Base-by-base conservation (phyloP, 2,797 vertebrate genomes). In the Melanotaenia maccullochi region DNA sequence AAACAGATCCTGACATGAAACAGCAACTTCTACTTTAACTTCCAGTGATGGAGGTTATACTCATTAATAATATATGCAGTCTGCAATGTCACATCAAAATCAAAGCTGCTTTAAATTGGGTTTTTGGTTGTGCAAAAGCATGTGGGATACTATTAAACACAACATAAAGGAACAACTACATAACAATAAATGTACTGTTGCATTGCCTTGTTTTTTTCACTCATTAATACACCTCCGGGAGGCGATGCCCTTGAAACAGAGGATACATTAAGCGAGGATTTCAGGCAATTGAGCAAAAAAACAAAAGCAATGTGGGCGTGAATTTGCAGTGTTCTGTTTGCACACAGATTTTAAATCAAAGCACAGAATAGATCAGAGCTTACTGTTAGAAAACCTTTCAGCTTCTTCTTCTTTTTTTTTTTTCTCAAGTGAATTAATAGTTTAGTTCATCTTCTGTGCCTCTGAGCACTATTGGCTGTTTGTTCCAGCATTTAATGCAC, bases 401-500 rank as follows among this genome's bases (percentile, higher is more conserved):
- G 66, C 54, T 74, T 3, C 35, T 47, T 3, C 63, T 58, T 75
- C 68, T 59, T 18, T 58, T 47, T 47, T 8, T 73, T 8, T 73
- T 73, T 68, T 71, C 30, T 68, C 20, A 8, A 65, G 33, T 4
- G 16, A 73, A 82, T 70, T 70, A 66, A 81, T 64, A 65, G 54
- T 79, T 71, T 33, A 67, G 42, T 56, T 55, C 36, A 12, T 60
- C 57, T 30, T 49, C 72, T 63, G 20, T 73, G 68, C 62, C 63
- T 79, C 49, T 30, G 40, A 59, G 64, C 49, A 69, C 70, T 25
- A 9, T 60, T 35, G 4, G 36, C 61, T 80, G 49, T 81, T 80
- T 76, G 47, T 42, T 73, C 61, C 55, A 71, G 66, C 66, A 69
- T 78, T 49, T 80, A 78, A 81, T 80, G 71, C 76, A 76, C 56